A percentile compares a stretch with the other conserved stretches of the same genome.
Evolutionary conservation across 2,113 vertebrate species (phyloP).

Genomic region (Micronycteris hirsuta): DNA sequence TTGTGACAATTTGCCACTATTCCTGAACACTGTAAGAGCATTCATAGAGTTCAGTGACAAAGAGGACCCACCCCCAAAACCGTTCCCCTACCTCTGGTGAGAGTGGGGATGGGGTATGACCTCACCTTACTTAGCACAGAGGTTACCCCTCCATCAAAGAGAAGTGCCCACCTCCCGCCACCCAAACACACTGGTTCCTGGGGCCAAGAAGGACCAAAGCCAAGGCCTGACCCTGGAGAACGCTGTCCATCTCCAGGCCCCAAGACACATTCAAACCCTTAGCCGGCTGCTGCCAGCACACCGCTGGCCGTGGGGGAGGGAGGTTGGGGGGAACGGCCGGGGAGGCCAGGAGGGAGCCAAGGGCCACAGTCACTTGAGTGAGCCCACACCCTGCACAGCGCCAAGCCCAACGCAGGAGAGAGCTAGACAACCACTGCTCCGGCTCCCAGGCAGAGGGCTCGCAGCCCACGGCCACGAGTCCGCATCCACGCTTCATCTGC

Average conservation of each 20-base stretch:
- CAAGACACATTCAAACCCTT: neutral
- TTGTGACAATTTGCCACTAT: neutral
- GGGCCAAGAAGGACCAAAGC: neutral
- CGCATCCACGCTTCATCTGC: neutral
- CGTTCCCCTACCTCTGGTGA: neutral
- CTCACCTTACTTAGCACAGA: neutral
- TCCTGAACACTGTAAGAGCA: neutral
- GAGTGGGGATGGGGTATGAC: neutral
- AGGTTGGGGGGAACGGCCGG: neutral
- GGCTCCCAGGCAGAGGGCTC: no score
- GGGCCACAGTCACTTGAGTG: neutral
- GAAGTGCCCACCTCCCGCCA: neutral
- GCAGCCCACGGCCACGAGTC: neutral
- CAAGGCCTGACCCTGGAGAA: neutral
- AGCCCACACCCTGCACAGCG: fast-evolving
- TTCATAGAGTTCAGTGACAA: neutral
- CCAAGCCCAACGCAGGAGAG: neutral
- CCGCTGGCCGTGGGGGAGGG: neutral
- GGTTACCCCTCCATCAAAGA: neutral
- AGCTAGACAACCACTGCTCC: neutral
- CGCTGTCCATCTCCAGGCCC: neutral
- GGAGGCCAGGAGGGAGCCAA: neutral
- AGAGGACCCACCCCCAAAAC: neutral
- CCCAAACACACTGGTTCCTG: neutral
- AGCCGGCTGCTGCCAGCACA: neutral